Evolutionary conservation across 2,113 vertebrate genomes (phyloP).

Genomic region (Cryptomyrus ogoouensis): DNA sequence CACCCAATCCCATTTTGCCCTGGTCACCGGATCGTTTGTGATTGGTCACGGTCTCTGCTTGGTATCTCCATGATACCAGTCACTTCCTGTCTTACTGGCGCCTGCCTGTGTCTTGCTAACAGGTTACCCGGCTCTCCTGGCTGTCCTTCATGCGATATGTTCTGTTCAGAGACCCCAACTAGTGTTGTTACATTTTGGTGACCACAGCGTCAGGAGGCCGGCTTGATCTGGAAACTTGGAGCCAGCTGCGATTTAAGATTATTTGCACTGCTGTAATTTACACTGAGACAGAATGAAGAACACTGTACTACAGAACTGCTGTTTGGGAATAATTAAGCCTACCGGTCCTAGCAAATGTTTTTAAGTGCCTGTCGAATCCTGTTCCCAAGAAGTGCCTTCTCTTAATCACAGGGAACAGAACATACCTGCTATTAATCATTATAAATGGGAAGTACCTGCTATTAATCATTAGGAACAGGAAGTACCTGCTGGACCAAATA

Average conservation of each 20-base stretch:
- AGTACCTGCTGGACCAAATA: not conserved
- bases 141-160: not conserved
- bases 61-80: not conserved
- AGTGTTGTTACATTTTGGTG: not conserved
- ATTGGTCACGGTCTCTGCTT: not conserved
- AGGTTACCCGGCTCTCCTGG: not conserved
- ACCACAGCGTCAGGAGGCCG: not conserved
- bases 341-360: not conserved
- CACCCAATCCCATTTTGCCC: not conserved
- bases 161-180: not conserved
- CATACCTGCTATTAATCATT: not conserved
- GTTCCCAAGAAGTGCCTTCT: not conserved
- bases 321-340: not conserved
- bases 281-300: not conserved
- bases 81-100: not conserved
- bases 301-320: not conserved
- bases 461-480: not conserved
- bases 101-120: not conserved
- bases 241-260: not conserved
- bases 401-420: not conserved
- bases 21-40: not conserved
- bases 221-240: not conserved
- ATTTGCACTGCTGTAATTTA: conserved; percentile 4
- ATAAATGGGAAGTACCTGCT: not conserved
- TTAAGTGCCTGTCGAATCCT: not conserved